Evolutionary conservation across 2,797 vertebrate genomes (phyloP), one percentile per base, ranked within the genome.

Genomic region (Spatula clypeata): DNA sequence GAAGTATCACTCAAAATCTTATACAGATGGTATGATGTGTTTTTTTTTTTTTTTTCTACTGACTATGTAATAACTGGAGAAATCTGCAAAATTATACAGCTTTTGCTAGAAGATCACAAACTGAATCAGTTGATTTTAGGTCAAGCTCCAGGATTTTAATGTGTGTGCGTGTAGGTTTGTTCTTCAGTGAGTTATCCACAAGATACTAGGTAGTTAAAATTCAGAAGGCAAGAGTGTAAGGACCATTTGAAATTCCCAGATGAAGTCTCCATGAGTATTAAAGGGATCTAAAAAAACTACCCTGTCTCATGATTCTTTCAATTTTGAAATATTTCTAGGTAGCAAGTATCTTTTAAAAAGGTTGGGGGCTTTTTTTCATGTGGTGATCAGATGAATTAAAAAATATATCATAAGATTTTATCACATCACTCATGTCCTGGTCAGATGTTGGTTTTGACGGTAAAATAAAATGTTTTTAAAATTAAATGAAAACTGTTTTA

Each of bases 31-130:
- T 31, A 71, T 54, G 34, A 45, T 47, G 20, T 71, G 32, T 84
- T 89, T n/a, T 86, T 85, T 88, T 62, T 57, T 45, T 84, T 89
- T n/a, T 86, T 88, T 88, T 64, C 61, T 45, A 42, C 19, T 57
- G 29, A 6, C 44, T 67, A 2, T 32, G 29, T 38, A 81, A 70
- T 19, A 61, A 2, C 61, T 79, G 49, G 45, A 84, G 36, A 86
- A 6, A 55, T 57, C 61, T 79, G 17, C 20, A 72, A 76, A 71
- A 21, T n/a, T 91, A 26, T 24, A 62, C 11, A 58, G 17, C 16
- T 73, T 79, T 85, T 49, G 58, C 34, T 55, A 51, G 73, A 91
- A 66, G 38, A 88, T 49, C 17, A 80, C 44, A 87, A 77, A 57
- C 62, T 49, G 13, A 66, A 71, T 44, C 1, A 70, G 3, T 13